Base-by-base conservation (phyloP, 2,888 invertebrate species). In the Drosophila leonis region DNA sequence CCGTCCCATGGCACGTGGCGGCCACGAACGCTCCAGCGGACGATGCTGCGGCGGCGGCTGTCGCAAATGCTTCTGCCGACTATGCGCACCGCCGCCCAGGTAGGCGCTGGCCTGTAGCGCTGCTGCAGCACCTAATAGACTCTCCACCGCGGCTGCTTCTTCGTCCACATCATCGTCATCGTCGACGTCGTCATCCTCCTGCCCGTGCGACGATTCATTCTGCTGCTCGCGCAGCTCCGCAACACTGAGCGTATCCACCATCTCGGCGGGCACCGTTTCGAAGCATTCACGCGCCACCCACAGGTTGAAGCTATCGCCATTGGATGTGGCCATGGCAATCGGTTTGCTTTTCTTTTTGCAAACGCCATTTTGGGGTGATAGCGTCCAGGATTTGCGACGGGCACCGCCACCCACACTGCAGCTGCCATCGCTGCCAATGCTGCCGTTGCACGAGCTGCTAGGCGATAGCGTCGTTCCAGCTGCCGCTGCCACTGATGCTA, bases 21-120 rank as follows among this genome's bases (percentile, higher is more conserved):
- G 96, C 90, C 94, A 94, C 0, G 95, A 95, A 75, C 97, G 94
- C 90, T 97, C 97, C 75, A 97, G 93, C 13, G 97, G 97, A 80
- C 95, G 95, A 92, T 97, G 97, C 46, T 84, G 88, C 0, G 89
- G 68, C 0, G 89, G 72, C 10, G 90, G 90, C 31, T 92, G 92
- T 0, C 82, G 79, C 37, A 91, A 63, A 68, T 88, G 82, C n/a
- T 79, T 82, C 39, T 90, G 88, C 0, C 85, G 72, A 13, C 37
- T 29, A 24, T 67, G 48, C 49, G 31, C 52, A 2, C 61, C 6
- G 72, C 64, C 27, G 37, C 46, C 24, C 37, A 62, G 13, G 49
- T 65, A 52, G 42, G 60, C 79, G 62, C 54, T 79, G 12, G 86
- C 83, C 62, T 91, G 91, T n/a, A 91, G 75, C 0, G 93, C 92